phyloP scores from a whole-genome alignment of 2,113 vertebrate genomes.

The Erythrolamprus reginae region DNA sequence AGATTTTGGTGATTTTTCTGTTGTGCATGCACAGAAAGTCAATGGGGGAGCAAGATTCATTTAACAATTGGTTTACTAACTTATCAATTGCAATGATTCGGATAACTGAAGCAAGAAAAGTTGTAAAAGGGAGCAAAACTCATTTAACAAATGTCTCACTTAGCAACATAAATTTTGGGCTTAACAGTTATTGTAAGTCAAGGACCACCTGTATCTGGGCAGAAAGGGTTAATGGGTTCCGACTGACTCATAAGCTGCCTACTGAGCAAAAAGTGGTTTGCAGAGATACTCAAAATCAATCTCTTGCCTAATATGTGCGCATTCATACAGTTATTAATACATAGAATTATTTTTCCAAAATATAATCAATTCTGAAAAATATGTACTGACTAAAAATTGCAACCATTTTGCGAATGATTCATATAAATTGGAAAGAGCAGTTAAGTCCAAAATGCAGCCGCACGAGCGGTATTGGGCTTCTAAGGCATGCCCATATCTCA shows the following conservation, averaged over 20 bases:
- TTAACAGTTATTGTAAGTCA: too few relatives aligned
- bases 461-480: too few relatives aligned
- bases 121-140: background rate
- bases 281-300: background rate
- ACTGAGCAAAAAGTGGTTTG: background rate
- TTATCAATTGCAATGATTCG: background rate
- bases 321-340: background rate
- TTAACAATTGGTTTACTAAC: background rate
- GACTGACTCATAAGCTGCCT: background rate
- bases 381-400: background rate
- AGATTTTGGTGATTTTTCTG: too few relatives aligned
- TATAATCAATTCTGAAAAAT: background rate
- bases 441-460: too few relatives aligned
- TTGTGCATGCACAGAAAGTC: too few relatives aligned
- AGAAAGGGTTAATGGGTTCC: background rate
- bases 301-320: background rate
- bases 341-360: background rate
- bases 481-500: too few relatives aligned
- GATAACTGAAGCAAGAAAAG: background rate
- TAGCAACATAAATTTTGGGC: background rate
- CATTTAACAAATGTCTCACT: background rate
- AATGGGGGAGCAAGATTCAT: background rate
- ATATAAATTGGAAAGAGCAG: background rate
- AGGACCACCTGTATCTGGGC: background rate
- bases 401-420: background rate